A percentile compares a stretch with the other conserved stretches of the same genome.
phyloP scores from a whole-genome alignment of 2,888 invertebrate genomes.

The Dryadula phaetusa region DNA sequence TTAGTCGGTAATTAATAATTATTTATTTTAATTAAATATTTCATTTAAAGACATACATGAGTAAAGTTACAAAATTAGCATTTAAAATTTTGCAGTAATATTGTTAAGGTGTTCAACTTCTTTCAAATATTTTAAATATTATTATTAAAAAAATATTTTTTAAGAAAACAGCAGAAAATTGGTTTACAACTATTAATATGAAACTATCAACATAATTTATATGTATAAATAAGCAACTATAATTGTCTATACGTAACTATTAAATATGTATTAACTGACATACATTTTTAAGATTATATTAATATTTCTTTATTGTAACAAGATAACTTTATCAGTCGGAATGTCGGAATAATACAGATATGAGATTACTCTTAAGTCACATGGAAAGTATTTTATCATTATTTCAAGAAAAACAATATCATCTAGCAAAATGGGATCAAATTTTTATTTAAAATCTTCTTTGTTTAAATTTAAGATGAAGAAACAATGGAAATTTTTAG shows the following conservation, averaged over 20 bases:
- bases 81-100: no score
- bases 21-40: no score
- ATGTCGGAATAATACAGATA: conserved; percentile 3
- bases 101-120: no score
- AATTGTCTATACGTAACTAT: not conserved
- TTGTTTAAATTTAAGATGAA: not conserved
- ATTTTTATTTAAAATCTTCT: not conserved
- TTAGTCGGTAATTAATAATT: no score
- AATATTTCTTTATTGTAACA: not conserved
- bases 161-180: no score
- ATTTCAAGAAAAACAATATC: not conserved
- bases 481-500: not conserved
- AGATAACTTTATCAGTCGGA: conserved; percentile 1
- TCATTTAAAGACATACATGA: no score
- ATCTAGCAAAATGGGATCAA: not conserved
- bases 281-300: not conserved
- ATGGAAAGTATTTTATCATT: not conserved
- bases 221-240: no score
- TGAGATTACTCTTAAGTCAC: conserved; percentile 19
- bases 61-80: no score
- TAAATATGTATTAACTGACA: not conserved
- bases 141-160: no score
- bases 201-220: no score
- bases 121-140: no score
- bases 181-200: no score